These are phyloP conservation scores for Polymixis flavicincta DNA, from an alignment of 2,888 invertebrate genomes.

Conservation along the genomic window DNA sequence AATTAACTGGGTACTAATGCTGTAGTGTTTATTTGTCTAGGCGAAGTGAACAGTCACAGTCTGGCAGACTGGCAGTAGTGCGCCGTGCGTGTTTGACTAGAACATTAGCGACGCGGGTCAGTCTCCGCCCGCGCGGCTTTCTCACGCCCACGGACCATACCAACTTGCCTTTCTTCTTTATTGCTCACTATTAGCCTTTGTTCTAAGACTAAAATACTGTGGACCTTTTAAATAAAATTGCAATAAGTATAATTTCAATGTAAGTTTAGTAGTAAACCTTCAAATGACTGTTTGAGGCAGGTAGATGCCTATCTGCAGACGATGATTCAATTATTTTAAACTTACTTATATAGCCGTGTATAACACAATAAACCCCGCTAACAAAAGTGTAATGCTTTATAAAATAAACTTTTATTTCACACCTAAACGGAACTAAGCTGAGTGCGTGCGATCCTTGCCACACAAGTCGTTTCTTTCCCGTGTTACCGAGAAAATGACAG, in stretches of 20 bases:
- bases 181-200: constrained; percentile 73
- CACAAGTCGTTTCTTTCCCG: constrained; percentile 83
- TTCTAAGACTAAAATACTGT: constrained; percentile 65
- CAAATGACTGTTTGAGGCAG: neutral
- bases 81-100: constrained; percentile 81
- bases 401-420: constrained; percentile 71
- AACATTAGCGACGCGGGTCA: constrained; percentile 79
- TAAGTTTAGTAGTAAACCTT: constrained; percentile 3
- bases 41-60: constrained; percentile 56
- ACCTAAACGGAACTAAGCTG: constrained; percentile 78
- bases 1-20: constrained; percentile 59
- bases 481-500: constrained; percentile 83
- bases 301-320: neutral
- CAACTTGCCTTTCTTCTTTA: constrained; percentile 81
- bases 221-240: constrained; percentile 53
- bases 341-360: neutral
- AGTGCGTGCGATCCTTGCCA: constrained; percentile 77
- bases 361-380: constrained; percentile 23
- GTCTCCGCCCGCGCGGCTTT: constrained; percentile 81
- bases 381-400: constrained; percentile 24
- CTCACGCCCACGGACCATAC: constrained; percentile 83
- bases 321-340: constrained; percentile 10
- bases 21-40: constrained; percentile 52
- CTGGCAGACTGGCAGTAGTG: constrained; percentile 61
- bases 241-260: constrained; percentile 14